phyloP scores from a whole-genome alignment of 2,888 invertebrate genomes.

The Xestia rhomboidea region DNA sequence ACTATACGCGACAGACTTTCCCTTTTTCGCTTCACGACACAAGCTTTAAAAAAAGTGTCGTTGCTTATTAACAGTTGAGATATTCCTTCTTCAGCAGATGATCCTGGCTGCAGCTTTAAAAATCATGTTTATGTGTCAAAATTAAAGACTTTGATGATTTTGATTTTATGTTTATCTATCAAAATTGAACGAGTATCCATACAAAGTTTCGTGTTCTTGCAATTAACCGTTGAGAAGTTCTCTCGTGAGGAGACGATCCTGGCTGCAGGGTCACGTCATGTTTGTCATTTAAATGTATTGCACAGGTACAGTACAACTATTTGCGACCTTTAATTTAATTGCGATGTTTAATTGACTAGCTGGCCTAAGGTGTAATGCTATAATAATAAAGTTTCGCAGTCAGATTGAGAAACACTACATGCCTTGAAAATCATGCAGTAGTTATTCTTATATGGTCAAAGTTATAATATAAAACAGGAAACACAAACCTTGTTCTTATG shows the following conservation, averaged over 20 bases:
- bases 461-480: not conserved
- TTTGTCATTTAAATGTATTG: too few species aligned
- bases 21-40: not conserved
- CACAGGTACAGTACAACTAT: not conserved
- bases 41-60: not conserved
- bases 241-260: not conserved
- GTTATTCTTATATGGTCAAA: not conserved
- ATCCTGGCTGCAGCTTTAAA: not conserved
- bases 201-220: too few species aligned
- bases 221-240: not conserved
- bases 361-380: not conserved
- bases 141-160: too few species aligned
- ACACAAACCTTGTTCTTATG: slow-evolving; percentile 96
- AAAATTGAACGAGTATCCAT: too few species aligned
- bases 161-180: too few species aligned
- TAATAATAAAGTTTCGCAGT: not conserved
- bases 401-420: not conserved
- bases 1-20: not conserved
- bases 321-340: not conserved
- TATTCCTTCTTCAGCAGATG: not conserved
- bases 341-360: not conserved
- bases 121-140: not conserved
- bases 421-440: not conserved
- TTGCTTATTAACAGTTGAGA: not conserved
- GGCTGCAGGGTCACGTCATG: not conserved